These are phyloP conservation scores for Stramonita haemastoma DNA, from an alignment of 2,888 invertebrate species.

Conservation along the genomic window DNA sequence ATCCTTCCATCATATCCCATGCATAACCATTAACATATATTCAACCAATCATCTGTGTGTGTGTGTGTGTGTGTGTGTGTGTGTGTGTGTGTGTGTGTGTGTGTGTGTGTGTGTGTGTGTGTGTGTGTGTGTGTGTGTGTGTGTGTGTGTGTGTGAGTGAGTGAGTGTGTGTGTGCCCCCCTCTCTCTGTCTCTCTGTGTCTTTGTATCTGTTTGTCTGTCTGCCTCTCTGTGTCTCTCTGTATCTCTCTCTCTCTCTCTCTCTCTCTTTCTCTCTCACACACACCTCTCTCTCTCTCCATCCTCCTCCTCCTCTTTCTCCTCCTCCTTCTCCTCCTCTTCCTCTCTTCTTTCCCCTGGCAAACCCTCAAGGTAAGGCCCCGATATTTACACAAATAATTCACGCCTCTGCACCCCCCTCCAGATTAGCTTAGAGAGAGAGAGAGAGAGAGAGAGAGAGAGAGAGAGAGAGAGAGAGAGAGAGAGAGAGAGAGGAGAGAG, in stretches of 20 bases:
- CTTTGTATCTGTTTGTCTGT: not conserved
- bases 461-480: not conserved
- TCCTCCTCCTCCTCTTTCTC: not conserved
- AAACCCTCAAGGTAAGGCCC: not conserved
- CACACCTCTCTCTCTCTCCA: not conserved
- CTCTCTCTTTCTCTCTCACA: not conserved
- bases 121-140: no score
- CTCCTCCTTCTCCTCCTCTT: not conserved
- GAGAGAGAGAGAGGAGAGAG: not conserved
- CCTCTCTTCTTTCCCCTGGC: not conserved
- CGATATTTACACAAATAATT: slow-evolving; percentile 18
- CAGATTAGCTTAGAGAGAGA: not conserved
- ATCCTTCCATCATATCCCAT: no score
- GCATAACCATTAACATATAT: no score
- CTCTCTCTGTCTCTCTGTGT: not conserved
- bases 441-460: not conserved
- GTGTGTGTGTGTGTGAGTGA: no score
- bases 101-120: no score
- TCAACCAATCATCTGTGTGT: not conserved
- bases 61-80: not conserved
- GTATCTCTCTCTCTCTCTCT: not conserved
- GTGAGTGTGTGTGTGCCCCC: no score
- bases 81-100: not conserved
- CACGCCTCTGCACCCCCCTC: slow-evolving; percentile 12
- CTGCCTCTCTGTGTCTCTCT: not conserved